Percentiles rank a stretch among this genome's conserved stretches.
Evolutionary conservation across 1,140 invertebrate species (phyloP).

Genomic region (Sitodiplosis mosellana): DNA sequence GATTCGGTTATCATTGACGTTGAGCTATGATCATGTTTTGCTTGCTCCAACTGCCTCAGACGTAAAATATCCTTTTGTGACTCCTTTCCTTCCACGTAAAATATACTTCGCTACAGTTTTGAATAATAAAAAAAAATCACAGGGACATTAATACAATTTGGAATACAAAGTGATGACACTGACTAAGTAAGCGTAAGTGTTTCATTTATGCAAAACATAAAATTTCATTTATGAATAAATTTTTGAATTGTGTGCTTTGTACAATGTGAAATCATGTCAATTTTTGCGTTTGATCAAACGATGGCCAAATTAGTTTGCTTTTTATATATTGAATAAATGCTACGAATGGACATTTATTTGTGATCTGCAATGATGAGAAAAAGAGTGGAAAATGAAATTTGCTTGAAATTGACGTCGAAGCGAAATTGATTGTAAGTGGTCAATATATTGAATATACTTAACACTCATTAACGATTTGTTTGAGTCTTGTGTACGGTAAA

Average conservation of each 20-base stretch:
- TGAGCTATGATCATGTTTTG: conserved; percentile 14
- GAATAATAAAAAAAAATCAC: not conserved
- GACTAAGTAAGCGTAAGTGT: not conserved
- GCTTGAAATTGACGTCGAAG: too few species aligned
- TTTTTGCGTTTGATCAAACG: too few species aligned
- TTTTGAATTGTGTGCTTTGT: not conserved
- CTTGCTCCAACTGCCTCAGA: conserved; percentile 30
- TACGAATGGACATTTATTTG: too few species aligned
- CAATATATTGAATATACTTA: not conserved
- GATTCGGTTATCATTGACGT: too few species aligned
- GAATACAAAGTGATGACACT: not conserved
- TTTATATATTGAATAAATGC: too few species aligned
- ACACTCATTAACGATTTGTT: not conserved
- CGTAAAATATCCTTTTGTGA: conserved; percentile 32
- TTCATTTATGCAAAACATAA: not conserved
- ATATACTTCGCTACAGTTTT: conserved; percentile 40
- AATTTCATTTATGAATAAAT: not conserved
- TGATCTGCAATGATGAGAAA: too few species aligned
- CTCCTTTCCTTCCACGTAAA: conserved; percentile 50
- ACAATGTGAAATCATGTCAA: too few species aligned
- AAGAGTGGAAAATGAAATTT: too few species aligned
- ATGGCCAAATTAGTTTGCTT: too few species aligned
- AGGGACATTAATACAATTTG: not conserved
- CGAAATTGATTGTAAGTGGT: too few species aligned
- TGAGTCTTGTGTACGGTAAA: not conserved